Evolutionary conservation across 2,113 vertebrate genomes (phyloP).

Genomic region (Amblyopsis rosae): DNA sequence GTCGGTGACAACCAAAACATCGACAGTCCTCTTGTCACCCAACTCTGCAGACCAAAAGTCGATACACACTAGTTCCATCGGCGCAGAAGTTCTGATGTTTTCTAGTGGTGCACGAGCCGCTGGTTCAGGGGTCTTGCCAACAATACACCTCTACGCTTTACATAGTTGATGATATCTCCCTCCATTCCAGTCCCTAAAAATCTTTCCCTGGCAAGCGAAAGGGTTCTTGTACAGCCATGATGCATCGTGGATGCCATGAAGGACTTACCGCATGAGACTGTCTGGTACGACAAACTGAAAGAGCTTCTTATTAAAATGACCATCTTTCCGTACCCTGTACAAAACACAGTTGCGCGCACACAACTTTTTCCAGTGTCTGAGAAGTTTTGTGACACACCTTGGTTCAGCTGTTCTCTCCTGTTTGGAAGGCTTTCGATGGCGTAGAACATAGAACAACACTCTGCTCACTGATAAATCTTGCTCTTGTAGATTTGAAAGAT

Average conservation of each 20-base stretch:
- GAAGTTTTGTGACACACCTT: neutral
- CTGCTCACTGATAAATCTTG: conserved; percentile 6
- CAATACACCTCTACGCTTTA: conserved; percentile 21
- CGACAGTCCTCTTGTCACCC: neutral
- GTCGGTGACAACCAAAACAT: conserved; percentile 22
- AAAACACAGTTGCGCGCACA: neutral
- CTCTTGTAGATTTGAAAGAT: conserved; percentile 10
- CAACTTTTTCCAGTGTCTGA: conserved; percentile 8
- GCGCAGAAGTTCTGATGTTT: conserved; percentile 8
- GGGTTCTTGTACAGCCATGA: conserved; percentile 15
- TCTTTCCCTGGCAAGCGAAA: conserved; percentile 20
- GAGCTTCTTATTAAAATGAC: neutral
- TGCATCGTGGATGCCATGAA: neutral
- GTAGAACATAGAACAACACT: neutral
- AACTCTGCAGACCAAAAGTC: neutral
- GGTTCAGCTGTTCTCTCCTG: neutral
- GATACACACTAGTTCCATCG: conserved; percentile 14
- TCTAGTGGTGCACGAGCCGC: conserved; percentile 15
- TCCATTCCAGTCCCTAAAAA: conserved; percentile 38
- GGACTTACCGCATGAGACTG: neutral
- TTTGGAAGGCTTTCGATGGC: conserved; percentile 1
- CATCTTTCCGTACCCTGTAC: conserved; percentile 13
- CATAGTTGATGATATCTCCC: conserved; percentile 5
- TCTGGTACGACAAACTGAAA: conserved; percentile 4
- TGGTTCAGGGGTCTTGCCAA: conserved; percentile 10